phyloP scores from a whole-genome alignment of 2,797 vertebrate species.

The Melanitta fusca region DNA sequence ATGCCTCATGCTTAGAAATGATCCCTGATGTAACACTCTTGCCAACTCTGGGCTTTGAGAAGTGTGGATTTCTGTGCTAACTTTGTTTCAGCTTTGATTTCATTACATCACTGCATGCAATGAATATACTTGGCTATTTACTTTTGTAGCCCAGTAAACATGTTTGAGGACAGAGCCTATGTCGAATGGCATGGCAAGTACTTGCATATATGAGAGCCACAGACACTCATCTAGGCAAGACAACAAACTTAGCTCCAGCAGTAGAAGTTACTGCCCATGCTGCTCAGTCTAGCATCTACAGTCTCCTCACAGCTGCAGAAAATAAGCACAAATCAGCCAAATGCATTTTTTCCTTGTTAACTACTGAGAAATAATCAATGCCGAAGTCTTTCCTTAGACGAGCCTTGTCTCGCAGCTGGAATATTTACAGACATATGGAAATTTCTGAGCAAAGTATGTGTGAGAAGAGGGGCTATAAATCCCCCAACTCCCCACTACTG shows the following conservation, averaged over 20 bases:
- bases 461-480: not conserved
- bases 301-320: not conserved
- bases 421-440: not conserved
- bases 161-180: not conserved
- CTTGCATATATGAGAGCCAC: not conserved
- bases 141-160: not conserved
- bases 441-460: not conserved
- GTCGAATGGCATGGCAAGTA: not conserved
- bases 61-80: not conserved
- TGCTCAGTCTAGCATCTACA: not conserved
- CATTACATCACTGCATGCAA: not conserved
- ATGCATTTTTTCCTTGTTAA: not conserved
- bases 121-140: not conserved
- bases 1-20: not conserved
- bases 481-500: not conserved
- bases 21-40: not conserved
- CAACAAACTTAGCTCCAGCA: not conserved
- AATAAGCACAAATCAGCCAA: not conserved
- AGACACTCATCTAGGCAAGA: accelerated
- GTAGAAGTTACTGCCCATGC: not conserved
- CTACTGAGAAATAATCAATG: not conserved
- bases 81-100: not conserved
- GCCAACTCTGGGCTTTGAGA: not conserved
- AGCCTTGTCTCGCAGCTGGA: not conserved
- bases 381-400: not conserved